Percentiles rank a stretch among this genome's conserved stretches.
These are phyloP conservation scores for Hippocampus guttulatus DNA, from an alignment of 2,113 vertebrate species.

Conservation along the genomic window DNA sequence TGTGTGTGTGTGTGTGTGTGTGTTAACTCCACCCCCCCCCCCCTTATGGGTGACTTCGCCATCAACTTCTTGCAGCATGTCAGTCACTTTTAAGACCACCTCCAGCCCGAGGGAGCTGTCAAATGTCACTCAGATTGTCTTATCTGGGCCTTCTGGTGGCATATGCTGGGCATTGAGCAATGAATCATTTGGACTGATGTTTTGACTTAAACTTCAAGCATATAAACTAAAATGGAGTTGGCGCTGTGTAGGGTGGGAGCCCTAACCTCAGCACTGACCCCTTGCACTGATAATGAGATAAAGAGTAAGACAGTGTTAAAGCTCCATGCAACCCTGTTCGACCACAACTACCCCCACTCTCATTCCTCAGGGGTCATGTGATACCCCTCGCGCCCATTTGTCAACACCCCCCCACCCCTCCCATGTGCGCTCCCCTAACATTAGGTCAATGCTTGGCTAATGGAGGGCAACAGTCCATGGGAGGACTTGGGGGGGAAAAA, in stretches of 20 bases:
- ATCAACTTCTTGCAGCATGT: conserved; percentile 37
- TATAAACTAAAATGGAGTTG: not conserved
- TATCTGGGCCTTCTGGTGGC: conserved; percentile 33
- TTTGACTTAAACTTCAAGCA: not conserved
- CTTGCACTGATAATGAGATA: conserved; percentile 14
- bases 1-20: conserved; percentile 36
- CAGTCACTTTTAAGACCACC: conserved; percentile 46
- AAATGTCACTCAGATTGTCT: conserved; percentile 48
- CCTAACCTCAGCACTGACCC: conserved; percentile 32
- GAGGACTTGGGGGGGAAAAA: conserved; percentile 11
- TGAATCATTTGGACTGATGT: conserved; percentile 5
- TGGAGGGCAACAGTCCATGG: conserved; percentile 37
- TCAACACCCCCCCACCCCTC: conserved; percentile 52
- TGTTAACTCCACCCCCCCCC: conserved; percentile 40
- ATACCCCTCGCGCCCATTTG: conserved; percentile 59
- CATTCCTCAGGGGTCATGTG: conserved; percentile 55
- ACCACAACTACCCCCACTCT: conserved; percentile 9
- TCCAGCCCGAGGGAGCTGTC: conserved; percentile 38
- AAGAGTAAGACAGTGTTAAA: conserved; percentile 16
- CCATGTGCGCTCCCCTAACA: conserved; percentile 39
- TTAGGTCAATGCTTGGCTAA: conserved; percentile 57
- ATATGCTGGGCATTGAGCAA: conserved; percentile 5
- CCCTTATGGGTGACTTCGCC: conserved; percentile 33
- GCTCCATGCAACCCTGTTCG: conserved; percentile 52
- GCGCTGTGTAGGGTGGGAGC: not conserved